Evolutionary conservation across 2,888 invertebrate species (phyloP).

Genomic region (Hyles lineata): DNA sequence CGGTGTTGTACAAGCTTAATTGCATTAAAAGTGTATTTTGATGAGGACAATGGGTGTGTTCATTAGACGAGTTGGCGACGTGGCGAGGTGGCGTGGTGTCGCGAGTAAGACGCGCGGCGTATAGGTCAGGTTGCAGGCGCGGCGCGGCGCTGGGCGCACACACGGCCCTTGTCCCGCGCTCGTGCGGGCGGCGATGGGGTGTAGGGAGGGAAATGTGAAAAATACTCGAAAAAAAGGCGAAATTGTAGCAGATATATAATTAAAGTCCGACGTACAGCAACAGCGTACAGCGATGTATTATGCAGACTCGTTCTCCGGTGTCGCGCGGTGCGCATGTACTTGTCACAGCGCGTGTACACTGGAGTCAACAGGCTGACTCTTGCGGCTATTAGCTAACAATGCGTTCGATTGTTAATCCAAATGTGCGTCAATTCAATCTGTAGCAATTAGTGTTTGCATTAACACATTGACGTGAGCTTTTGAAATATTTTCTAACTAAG

Average conservation of each 20-base stretch:
- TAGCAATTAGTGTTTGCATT: not conserved
- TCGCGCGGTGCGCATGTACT: constrained; percentile 60
- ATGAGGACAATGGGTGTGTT: constrained; percentile 59
- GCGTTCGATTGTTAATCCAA: constrained; percentile 6
- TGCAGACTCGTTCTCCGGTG: constrained; percentile 75
- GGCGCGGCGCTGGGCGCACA: constrained; percentile 35
- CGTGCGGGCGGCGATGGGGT: constrained; percentile 69
- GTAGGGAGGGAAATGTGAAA: constrained; percentile 82
- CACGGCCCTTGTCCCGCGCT: constrained; percentile 70
- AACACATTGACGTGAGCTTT: not conserved
- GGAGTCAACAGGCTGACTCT: constrained; percentile 12
- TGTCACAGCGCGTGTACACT: constrained; percentile 37
- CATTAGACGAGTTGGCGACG: constrained; percentile 43
- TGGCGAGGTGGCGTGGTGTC: constrained; percentile 24
- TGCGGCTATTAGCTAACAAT: constrained; percentile 13
- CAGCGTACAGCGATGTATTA: constrained; percentile 80
- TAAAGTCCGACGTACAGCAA: constrained; percentile 81
- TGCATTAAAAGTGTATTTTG: constrained; percentile 74
- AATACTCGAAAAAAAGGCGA: constrained; percentile 86
- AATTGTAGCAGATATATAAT: constrained; percentile 86
- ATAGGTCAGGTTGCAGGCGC: constrained; percentile 12
- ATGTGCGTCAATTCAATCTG: constrained; percentile 4
- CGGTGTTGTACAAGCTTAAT: constrained; percentile 77
- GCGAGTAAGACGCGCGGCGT: constrained; percentile 33
- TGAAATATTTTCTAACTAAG: too few relatives aligned